Conservation (phyloP, 2,797 vertebrate genomes). For the Poliocrania exsul region DNA sequence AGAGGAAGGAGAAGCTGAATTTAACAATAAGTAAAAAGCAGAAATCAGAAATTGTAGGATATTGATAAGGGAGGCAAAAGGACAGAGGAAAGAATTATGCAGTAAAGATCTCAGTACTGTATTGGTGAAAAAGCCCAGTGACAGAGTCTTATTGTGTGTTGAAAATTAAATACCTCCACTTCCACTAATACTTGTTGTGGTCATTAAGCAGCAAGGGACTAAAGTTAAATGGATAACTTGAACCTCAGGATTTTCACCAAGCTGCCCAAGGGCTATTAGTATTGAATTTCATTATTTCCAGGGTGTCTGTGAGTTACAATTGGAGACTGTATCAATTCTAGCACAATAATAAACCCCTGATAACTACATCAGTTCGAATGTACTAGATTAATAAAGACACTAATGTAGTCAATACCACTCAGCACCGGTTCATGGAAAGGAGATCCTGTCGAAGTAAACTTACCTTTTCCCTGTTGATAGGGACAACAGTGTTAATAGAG, state of each 20-base stretch:
- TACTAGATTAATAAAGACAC: slow-evolving; percentile 42
- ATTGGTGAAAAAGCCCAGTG: not conserved
- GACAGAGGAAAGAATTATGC: not conserved
- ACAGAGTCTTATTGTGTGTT: not conserved
- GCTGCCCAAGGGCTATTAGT: not conserved
- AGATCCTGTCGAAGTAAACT: slow-evolving; percentile 54
- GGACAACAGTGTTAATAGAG: slow-evolving; percentile 30
- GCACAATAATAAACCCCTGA: not conserved
- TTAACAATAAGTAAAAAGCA: not conserved
- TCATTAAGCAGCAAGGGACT: slow-evolving; percentile 49
- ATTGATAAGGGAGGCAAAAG: not conserved
- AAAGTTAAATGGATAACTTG: slow-evolving; percentile 35
- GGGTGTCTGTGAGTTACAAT: not conserved
- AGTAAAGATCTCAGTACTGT: not conserved
- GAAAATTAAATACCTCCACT: slow-evolving; percentile 27
- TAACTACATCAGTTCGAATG: slow-evolving; percentile 40
- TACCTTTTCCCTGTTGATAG: slow-evolving; percentile 9
- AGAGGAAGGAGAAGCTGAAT: not conserved
- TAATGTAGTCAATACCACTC: slow-evolving; percentile 46
- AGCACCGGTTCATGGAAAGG: not conserved
- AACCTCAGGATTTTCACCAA: slow-evolving; percentile 28
- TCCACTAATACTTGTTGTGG: not conserved
- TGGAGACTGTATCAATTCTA: slow-evolving; percentile 11
- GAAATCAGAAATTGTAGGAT: not conserved
- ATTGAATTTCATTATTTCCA: slow-evolving; percentile 51